Base-by-base conservation (phyloP, 1,140 invertebrate species). In the Stegodyphus dumicola region DNA sequence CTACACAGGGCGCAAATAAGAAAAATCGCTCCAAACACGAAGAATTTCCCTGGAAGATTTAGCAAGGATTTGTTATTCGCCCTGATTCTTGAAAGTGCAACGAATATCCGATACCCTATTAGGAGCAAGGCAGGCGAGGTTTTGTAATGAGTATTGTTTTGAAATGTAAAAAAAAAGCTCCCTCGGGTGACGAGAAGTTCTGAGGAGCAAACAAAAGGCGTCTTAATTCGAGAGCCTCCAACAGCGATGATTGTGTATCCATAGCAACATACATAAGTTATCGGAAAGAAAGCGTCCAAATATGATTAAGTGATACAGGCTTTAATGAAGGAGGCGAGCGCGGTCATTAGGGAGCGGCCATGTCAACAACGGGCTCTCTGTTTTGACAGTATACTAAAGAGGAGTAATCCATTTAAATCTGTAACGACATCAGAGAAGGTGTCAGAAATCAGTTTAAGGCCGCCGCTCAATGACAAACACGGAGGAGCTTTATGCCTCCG, bases 311-410 rank as follows among this genome's bases (percentile, higher is more conserved):
- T 76, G 81, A 85, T 85, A 85, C 81, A 85, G 60, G 49, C 18
- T 70, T 69, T 77, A 85, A 77, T 70, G 74, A 76, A 77, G 81
- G 81, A 17, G 60, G 81, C 60, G 71, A 49, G 48, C 60, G 18
- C 48, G 53, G 74, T 85, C 81, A 85, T 85, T 85, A 85, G 81
- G 74, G 81, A 85, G 17, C 15, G 56, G 11, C 60, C 17, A 52
- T 85, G 81, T 85, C 81, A 85, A 85, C 81, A 85, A 49, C 81
- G 11, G 17, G 49, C 81, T 73, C 74, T 69, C 81, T 85, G 81
- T 85, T 85, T 85, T 85, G 81, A 85, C 81, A 85, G 81, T 85
- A 85, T 85, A 76, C 81, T 85, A 85, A 85, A 77, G 81, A 76
- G 81, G 60, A 18, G 49, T 85, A 85, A 85, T 85, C 81, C 81